Evolutionary conservation across 2,888 invertebrate species (phyloP).

Genomic region (Halictus quadricinctus): DNA sequence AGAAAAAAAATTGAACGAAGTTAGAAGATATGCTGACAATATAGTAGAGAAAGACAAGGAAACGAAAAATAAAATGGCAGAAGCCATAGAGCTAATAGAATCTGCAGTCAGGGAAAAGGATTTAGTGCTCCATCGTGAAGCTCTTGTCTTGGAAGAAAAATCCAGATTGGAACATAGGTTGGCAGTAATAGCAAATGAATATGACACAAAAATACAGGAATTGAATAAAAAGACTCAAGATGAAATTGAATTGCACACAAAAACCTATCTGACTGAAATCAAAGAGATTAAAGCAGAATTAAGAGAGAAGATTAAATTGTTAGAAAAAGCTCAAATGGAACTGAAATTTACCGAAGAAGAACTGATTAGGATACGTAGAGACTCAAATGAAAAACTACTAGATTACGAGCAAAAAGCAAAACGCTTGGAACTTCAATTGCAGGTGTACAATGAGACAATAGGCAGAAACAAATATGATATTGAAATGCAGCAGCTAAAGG

Average conservation of each 20-base stretch:
- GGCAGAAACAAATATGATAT: constrained; percentile 64
- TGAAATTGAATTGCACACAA: constrained; percentile 85
- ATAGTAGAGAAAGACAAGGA: constrained; percentile 82
- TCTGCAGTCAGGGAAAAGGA: constrained; percentile 85
- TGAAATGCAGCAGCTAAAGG: constrained; percentile 70
- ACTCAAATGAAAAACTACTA: constrained; percentile 65
- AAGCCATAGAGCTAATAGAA: constrained; percentile 85
- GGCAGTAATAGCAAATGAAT: constrained; percentile 72
- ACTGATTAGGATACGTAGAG: constrained; percentile 81
- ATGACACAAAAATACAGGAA: constrained; percentile 80
- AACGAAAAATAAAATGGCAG: constrained; percentile 84
- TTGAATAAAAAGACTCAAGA: constrained; percentile 85
- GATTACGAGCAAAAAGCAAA: constrained; percentile 73
- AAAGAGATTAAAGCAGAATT: constrained; percentile 85
- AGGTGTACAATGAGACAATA: constrained; percentile 65
- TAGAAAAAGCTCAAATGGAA: constrained; percentile 85
- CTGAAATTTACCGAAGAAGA: constrained; percentile 84
- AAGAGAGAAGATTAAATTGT: constrained; percentile 84
- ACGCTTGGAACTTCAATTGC: constrained; percentile 68
- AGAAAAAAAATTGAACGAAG: constrained; percentile 81
- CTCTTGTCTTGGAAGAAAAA: constrained; percentile 71
- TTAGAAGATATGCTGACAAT: constrained; percentile 80
- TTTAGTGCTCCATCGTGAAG: constrained; percentile 83
- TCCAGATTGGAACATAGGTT: constrained; percentile 71
- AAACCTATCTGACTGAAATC: constrained; percentile 85